These are phyloP conservation scores for Remorina albescens DNA, from an alignment of 2,797 vertebrate species.

Conservation along the genomic window DNA sequence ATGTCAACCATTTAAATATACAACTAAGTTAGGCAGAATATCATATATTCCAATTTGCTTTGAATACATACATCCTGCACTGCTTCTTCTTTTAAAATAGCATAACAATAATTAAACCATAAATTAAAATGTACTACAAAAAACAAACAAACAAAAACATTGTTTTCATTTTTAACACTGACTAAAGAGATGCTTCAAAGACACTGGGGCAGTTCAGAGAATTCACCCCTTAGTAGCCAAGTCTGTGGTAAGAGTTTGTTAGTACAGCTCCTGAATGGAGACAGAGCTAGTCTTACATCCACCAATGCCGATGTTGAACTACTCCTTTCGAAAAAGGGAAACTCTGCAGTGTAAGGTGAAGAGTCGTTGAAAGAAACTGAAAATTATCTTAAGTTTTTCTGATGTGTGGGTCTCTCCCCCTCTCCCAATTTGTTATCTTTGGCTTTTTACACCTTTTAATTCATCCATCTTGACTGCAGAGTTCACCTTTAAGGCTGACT, in stretches of 20 bases:
- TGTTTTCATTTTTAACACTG: slow-evolving; percentile 71
- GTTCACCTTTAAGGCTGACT: slow-evolving; percentile 56
- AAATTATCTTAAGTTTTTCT: not conserved
- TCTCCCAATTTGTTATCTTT: slow-evolving; percentile 45
- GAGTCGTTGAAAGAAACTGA: slow-evolving; percentile 1
- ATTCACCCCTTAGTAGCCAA: slow-evolving; percentile 46
- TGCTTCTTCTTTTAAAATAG: slow-evolving; percentile 78
- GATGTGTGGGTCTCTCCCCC: not conserved
- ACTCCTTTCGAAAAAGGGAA: slow-evolving; percentile 41
- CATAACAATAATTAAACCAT: slow-evolving; percentile 82
- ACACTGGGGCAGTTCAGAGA: slow-evolving; percentile 44
- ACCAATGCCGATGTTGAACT: slow-evolving; percentile 3
- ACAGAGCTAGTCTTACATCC: slow-evolving; percentile 7
- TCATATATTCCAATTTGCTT: slow-evolving; percentile 62
- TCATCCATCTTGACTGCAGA: slow-evolving; percentile 40
- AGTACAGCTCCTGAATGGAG: slow-evolving; percentile 44
- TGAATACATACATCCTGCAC: slow-evolving; percentile 79
- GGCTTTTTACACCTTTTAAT: slow-evolving; percentile 53
- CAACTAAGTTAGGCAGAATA: slow-evolving; percentile 78
- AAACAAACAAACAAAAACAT: slow-evolving; percentile 34
- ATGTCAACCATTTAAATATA: slow-evolving; percentile 79
- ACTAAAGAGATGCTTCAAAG: slow-evolving; percentile 76
- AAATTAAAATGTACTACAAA: slow-evolving; percentile 85
- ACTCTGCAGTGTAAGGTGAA: slow-evolving; percentile 50
- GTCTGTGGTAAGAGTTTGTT: slow-evolving; percentile 49